Percentiles rank a stretch among this genome's conserved stretches.
Evolutionary conservation across 2,888 invertebrate species (phyloP).

Genomic region (Eupithecia subfuscata): DNA sequence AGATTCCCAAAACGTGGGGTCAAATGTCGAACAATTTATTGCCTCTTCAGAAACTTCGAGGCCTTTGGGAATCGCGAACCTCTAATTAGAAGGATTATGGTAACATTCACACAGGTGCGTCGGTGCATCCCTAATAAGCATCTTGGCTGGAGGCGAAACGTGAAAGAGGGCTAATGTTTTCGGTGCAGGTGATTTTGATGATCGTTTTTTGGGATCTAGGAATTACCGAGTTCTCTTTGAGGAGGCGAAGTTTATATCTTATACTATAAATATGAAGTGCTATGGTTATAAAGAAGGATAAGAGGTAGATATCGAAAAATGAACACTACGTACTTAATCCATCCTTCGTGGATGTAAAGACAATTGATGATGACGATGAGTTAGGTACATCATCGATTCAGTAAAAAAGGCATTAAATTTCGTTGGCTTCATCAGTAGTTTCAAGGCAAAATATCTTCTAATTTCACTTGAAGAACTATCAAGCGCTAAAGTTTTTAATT

Average conservation of each 20-base stretch:
- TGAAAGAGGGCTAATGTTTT: slow-evolving; percentile 77
- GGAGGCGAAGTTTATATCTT: neutral
- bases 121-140: slow-evolving; percentile 79
- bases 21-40: slow-evolving; percentile 84
- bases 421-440: neutral
- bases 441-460: neutral
- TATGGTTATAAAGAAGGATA: neutral
- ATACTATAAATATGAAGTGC: neutral
- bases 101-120: slow-evolving; percentile 84
- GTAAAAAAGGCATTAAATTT: neutral
- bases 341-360: neutral
- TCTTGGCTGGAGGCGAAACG: slow-evolving; percentile 79
- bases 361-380: no score
- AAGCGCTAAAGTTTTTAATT: neutral
- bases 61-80: slow-evolving; percentile 83
- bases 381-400: neutral
- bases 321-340: neutral
- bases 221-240: slow-evolving; percentile 38
- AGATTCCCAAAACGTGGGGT: slow-evolving; percentile 78
- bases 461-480: neutral
- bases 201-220: slow-evolving; percentile 69
- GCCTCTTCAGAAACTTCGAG: slow-evolving; percentile 72
- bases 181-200: slow-evolving; percentile 74
- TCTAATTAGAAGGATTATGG: slow-evolving; percentile 83
- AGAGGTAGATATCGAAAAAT: neutral